Conservation (phyloP, 2,113 vertebrate genomes). For the Trachemys scripta region DNA sequence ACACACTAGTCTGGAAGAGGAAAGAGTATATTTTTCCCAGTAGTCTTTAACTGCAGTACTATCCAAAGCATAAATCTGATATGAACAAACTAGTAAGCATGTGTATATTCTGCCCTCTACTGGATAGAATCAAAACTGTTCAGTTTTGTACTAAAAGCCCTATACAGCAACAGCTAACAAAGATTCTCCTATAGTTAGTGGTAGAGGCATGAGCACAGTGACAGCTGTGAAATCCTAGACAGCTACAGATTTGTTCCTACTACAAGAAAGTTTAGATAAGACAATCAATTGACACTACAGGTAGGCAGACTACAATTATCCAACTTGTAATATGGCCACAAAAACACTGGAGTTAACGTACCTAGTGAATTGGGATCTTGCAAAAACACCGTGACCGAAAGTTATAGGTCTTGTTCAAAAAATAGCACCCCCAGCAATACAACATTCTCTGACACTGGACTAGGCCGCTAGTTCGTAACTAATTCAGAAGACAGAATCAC, state of each 20-base stretch:
- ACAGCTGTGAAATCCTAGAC: neutral
- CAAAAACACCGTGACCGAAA: neutral
- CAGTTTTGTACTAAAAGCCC: neutral
- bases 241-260: neutral
- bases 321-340: neutral
- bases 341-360: neutral
- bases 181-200: neutral
- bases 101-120: neutral
- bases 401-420: neutral
- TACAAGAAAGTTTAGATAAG: neutral
- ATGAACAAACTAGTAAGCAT: neutral
- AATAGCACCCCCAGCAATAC: neutral
- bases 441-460: neutral
- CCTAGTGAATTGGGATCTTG: neutral
- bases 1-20: neutral
- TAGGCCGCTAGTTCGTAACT: neutral
- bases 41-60: neutral
- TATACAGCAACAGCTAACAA: neutral
- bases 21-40: neutral
- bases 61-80: neutral
- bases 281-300: neutral
- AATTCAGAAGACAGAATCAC: neutral
- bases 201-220: neutral
- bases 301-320: neutral
- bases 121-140: neutral